Base-by-base conservation (phyloP, 2,797 vertebrate species). In the Aldrovandia affinis region DNA sequence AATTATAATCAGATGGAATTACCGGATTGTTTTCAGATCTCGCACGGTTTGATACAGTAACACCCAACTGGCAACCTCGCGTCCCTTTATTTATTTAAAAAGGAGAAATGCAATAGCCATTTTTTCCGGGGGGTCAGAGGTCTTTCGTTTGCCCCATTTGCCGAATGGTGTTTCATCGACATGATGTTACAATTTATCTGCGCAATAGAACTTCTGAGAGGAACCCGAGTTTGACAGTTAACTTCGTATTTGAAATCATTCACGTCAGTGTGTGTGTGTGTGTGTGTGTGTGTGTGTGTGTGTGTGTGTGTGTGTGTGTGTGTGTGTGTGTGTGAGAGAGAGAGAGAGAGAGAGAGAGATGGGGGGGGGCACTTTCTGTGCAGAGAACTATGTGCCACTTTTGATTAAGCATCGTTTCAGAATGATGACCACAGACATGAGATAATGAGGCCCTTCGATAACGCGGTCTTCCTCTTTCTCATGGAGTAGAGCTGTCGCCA, bases 401-500 rank as follows among this genome's bases (percentile, higher is more conserved):
- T 88, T 95, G 93, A 96, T 96, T 96, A 96, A 91, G 92, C 88
- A 78, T 91, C 90, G 89, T 89, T 94, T 93, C 92, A 90, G 86
- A 94, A 95, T 96, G 93, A 96, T 96, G 95, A 93, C 89, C 90
- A 92, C 92, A 92, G 95, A 93, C 95, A 97, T 96, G 95, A 97
- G 96, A 96, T 96, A 97, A 97, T 96, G 94, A 95, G 96, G 93
- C 94, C 94, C 94, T 90, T 90, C 87, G 91, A 94, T 95, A 93
- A 93, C 91, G 93, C 93, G 92, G 92, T 93, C 94, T 94, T 92
- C 93, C 96, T 95, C 95, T 75, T 96, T 96, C 96, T 95, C 96
- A 96, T 95, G 95, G 95, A 95, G 93, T 91, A 90, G 94, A 95
- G 91, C 96, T 96, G 96, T 97, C 96, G 95, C 96, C 96, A 96